These are phyloP conservation scores for Calypte anna DNA, from an alignment of 2,113 vertebrate species.

Conservation along the genomic window DNA sequence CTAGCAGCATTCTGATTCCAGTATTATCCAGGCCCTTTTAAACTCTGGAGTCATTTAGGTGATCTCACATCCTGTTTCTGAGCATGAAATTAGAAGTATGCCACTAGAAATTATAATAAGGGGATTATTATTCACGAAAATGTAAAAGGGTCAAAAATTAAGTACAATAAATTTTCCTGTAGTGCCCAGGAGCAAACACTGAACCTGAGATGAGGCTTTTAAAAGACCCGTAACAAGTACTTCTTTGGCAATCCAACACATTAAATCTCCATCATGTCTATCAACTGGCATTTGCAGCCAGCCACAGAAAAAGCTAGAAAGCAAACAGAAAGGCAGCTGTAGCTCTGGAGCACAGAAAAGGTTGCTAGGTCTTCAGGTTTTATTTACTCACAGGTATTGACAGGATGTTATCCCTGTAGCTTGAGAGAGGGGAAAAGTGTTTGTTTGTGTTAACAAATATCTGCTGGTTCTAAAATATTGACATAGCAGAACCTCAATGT, in stretches of 20 bases:
- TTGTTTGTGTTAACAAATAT: slow-evolving; percentile 48
- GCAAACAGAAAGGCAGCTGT: slow-evolving; percentile 18
- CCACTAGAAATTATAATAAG: not conserved
- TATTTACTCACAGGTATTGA: slow-evolving; percentile 37
- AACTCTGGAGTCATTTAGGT: not conserved
- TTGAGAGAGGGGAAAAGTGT: not conserved
- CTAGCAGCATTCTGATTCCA: not conserved
- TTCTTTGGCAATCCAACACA: not conserved
- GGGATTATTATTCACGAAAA: not conserved
- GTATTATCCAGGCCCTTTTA: not conserved
- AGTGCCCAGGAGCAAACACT: not conserved
- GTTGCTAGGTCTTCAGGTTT: not conserved
- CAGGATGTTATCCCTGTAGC: not conserved
- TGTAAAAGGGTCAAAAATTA: slow-evolving; percentile 4
- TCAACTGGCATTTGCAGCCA: not conserved
- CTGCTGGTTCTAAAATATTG: slow-evolving; percentile 30
- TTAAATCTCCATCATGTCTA: not conserved
- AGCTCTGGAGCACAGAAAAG: slow-evolving; percentile 13
- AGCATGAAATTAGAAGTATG: not conserved
- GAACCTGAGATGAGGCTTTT: not conserved
- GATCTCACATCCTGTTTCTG: not conserved
- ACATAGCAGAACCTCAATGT: slow-evolving; percentile 20
- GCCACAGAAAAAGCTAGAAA: not conserved
- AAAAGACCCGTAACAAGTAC: not conserved
- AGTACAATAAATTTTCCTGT: not conserved